Evolutionary conservation across 2,113 vertebrate species (phyloP), one percentile per base, ranked within the genome.

Genomic region (Potamarius usumacintae): DNA sequence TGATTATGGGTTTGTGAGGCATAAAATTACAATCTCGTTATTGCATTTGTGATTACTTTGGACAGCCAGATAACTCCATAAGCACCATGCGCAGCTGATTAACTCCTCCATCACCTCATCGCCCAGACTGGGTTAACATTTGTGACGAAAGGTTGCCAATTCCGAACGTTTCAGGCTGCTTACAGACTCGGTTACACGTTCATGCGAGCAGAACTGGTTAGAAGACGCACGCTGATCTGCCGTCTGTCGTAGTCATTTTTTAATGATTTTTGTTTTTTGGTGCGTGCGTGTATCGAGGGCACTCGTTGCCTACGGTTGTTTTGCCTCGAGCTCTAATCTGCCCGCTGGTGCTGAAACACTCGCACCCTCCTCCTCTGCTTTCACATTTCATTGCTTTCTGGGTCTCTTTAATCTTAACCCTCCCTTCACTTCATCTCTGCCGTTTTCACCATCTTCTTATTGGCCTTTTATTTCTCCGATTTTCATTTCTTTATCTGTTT

Each of bases 291-390:
- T 86, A 83, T 89, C 48, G 50, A 85, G 76, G 85, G 65, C 88
- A 85, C 14, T 63, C 3, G 11, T 74, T 80, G 84, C 85, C 80
- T 53, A 20, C 20, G 77, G 76, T 74, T 74, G 71, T 88, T 76
- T 82, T 85, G 86, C 83, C 78, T 85, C 48, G 14, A 82, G 82
- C 77, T 72, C 42, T 63, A 71, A 69, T 89, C 86, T 87, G 86
- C 78, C 89, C 50, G 55, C 52, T 87, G 86, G 89, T 82, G 76
- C 88, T 67, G 58, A 82, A 85, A 67, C 82, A 65, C 63, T 81
- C 50, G 25, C 63, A 67, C 81, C 53, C 83, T 85, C 84, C 34
- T 76, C 18, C 58, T 72, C 55, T n/a, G 15, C 63, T 78, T 72
- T 53, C 55, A 74, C 72, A 57, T 74, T 72, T 80, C 50, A 74